Evolutionary conservation across 2,113 vertebrate genomes (phyloP).

Genomic region (Rhinogobius similis): DNA sequence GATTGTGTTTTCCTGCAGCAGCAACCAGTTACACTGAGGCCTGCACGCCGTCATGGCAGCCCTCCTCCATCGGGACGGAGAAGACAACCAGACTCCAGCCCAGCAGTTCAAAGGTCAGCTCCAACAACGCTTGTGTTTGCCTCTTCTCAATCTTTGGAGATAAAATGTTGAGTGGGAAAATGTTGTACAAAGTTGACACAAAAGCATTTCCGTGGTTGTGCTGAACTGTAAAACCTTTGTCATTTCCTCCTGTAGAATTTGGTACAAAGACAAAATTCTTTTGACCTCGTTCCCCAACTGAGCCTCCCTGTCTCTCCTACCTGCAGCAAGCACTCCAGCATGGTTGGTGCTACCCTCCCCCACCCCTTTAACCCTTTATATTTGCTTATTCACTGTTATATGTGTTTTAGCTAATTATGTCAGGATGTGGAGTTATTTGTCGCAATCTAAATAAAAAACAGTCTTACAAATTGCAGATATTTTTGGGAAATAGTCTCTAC

Average conservation of each 20-base stretch:
- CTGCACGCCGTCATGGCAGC: constrained; percentile 82
- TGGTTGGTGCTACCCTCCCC: constrained; percentile 76
- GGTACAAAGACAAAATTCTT: constrained; percentile 76
- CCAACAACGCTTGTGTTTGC: constrained; percentile 1
- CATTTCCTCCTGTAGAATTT: constrained; percentile 73
- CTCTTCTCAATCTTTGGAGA: constrained; percentile 19
- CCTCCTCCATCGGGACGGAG: constrained; percentile 66
- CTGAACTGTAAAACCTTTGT: constrained; percentile 32
- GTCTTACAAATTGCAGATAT: neutral
- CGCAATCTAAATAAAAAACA: neutral
- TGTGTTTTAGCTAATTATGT: constrained; percentile 8
- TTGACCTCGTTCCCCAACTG: constrained; percentile 77
- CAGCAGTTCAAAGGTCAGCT: constrained; percentile 79
- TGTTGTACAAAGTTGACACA: constrained; percentile 12
- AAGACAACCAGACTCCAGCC: constrained; percentile 77
- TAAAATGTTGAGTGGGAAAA: constrained; percentile 16
- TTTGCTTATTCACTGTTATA: constrained; percentile 35
- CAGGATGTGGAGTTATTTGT: neutral
- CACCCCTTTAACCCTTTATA: constrained; percentile 30
- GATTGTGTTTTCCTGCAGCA: constrained; percentile 55
- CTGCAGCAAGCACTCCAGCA: constrained; percentile 79
- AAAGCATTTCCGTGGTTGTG: constrained; percentile 8
- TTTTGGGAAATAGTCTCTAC: neutral
- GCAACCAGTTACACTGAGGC: constrained; percentile 81
- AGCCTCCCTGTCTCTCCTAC: constrained; percentile 74